Conservation (phyloP, 2,888 invertebrate genomes). For the Polydesmus complanatus region DNA sequence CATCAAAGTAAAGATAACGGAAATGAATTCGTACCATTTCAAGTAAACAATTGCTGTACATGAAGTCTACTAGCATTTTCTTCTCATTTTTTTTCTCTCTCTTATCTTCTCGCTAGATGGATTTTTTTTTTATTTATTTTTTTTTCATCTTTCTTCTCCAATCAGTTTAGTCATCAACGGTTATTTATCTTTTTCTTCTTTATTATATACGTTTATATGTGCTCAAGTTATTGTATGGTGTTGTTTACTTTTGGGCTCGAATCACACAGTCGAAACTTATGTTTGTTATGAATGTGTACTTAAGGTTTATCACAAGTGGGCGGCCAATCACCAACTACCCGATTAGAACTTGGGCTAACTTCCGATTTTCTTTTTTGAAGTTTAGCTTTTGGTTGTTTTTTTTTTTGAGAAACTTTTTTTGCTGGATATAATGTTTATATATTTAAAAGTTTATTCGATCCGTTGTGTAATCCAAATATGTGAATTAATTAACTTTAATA, state of each 20-base stretch:
- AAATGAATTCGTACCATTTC: conserved; percentile 31
- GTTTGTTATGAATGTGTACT: conserved; percentile 10
- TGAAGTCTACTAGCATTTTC: neutral
- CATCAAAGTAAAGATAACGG: too few relatives aligned
- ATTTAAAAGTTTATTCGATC: too few relatives aligned
- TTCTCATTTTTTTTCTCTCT: neutral
- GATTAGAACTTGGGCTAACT: too few relatives aligned
- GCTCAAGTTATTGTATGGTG: neutral
- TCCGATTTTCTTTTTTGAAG: too few relatives aligned
- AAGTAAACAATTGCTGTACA: neutral
- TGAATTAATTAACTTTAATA: too few relatives aligned
- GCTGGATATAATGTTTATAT: too few relatives aligned
- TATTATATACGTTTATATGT: neutral
- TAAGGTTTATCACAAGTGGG: conserved; percentile 33
- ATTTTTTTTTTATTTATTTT: neutral
- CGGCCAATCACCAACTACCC: conserved; percentile 21
- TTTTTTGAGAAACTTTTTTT: too few relatives aligned
- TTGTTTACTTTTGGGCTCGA: neutral
- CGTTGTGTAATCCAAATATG: too few relatives aligned
- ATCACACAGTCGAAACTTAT: neutral
- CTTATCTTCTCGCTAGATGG: neutral
- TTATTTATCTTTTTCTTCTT: neutral
- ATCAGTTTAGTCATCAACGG: neutral
- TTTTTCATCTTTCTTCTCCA: neutral
- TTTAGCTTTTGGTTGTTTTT: too few relatives aligned